Percentiles rank a stretch among this genome's conserved stretches.
These are phyloP conservation scores for Leptopilina clavipes DNA, from an alignment of 1,140 invertebrate genomes.

Conservation along the genomic window DNA sequence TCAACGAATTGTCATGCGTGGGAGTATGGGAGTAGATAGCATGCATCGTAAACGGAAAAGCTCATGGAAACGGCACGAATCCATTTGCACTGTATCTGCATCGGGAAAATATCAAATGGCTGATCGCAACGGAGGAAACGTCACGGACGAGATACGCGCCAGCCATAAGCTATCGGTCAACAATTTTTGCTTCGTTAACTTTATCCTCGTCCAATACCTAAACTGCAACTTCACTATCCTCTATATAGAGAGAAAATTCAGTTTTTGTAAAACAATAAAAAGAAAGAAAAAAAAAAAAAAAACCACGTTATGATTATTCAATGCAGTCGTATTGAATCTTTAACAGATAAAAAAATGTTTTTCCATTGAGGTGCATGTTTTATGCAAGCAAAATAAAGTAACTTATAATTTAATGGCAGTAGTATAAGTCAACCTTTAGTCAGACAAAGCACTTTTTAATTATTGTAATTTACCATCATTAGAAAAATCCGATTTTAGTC, in stretches of 20 bases:
- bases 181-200: slow-evolving; percentile 31
- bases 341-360: background rate
- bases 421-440: no score
- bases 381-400: no score
- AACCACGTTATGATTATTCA: background rate
- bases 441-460: no score
- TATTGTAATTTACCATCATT: no score
- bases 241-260: background rate
- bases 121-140: slow-evolving; percentile 38
- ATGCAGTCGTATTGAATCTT: background rate
- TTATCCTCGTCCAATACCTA: slow-evolving; percentile 17
- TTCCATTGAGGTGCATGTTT: no score
- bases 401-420: no score
- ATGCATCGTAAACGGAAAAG: slow-evolving; percentile 53
- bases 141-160: slow-evolving; percentile 29
- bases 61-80: slow-evolving; percentile 55
- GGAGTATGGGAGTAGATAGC: slow-evolving; percentile 48
- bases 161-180: slow-evolving; percentile 23
- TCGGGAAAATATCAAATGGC: slow-evolving; percentile 45
- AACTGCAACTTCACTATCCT: background rate
- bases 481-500: no score
- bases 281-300: background rate
- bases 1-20: slow-evolving; percentile 49
- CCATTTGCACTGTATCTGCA: slow-evolving; percentile 54
- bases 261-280: background rate